Evolutionary conservation across 2,113 vertebrate genomes (phyloP), one percentile per base, ranked within the genome.

Genomic region (Oxyruncus cristatus): DNA sequence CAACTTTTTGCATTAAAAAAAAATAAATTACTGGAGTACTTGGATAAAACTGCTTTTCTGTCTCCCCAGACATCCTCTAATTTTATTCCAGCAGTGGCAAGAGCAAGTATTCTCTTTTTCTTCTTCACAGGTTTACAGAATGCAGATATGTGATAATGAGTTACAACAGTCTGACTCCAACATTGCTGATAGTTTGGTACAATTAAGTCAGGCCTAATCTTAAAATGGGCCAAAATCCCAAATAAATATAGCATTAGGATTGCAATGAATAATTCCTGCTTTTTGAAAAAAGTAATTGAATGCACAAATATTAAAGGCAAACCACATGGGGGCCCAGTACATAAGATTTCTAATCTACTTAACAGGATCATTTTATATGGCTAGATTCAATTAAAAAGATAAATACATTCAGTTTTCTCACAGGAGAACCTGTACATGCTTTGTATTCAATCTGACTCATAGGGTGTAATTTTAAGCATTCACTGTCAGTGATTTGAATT

Each of bases 321-420:
- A 78, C 92, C 47, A 56, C 93, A 77, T 81, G 91, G 66, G 77
- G 88, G 76, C 63, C 78, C 83, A 96, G 66, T 78, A 82, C 12
- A 33, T 96, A 89, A 85, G 71, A 95, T 87, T 97, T 97, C 94
- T 98, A 98, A 98, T 98, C 96, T 97, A 93, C 95, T 98, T 98
- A 97, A 96, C 92, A 85, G 88, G 68, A 97, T 96, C 73, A 96
- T 94, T 95, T 94, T 95, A 74, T 86, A 96, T 94, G 65, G 56
- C 87, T 95, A 95, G 95, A 70, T 89, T 95, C 92, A 97, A 98
- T 98, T 98, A 97, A 95, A 98, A 95, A 95, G 94, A 97, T 88
- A 96, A 97, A 96, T 95, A 71, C 56, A 79, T 80, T 95, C 85
- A 24, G 65, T 66, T 97, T 95, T 95, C 88, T 96, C 85, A 86